Conservation (phyloP, 37 sponge, comb jelly and placozoan genomes). For the Oopsacas minuta region DNA sequence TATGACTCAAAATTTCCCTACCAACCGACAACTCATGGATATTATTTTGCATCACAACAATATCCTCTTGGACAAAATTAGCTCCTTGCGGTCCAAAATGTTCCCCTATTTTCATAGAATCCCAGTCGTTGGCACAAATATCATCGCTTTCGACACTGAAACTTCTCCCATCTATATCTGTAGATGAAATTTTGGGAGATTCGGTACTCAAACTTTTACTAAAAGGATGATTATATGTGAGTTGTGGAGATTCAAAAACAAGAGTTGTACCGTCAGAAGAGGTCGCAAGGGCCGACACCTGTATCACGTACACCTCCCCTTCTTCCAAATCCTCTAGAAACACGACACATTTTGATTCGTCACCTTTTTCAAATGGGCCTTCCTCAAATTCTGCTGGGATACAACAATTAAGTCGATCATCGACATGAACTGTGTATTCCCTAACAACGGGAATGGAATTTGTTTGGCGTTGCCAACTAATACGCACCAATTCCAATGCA, state of each 20-base stretch:
- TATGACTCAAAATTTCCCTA: too few species aligned
- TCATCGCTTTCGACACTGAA: background rate
- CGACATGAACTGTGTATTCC: background rate
- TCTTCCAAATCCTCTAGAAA: conserved; percentile 5
- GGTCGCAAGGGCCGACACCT: background rate
- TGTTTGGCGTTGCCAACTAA: background rate
- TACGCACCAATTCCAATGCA: background rate
- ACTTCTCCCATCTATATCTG: background rate
- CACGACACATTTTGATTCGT: background rate
- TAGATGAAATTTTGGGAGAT: background rate
- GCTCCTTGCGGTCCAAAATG: too few species aligned
- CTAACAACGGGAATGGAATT: background rate
- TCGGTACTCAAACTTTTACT: background rate
- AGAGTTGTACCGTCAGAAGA: background rate
- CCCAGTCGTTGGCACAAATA: too few species aligned
- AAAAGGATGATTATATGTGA: background rate
- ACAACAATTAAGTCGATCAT: background rate
- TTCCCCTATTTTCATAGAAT: too few species aligned
- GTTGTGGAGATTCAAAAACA: background rate
- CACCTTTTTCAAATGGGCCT: background rate
- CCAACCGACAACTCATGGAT: too few species aligned
- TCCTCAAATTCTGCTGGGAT: background rate
- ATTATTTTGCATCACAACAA: too few species aligned
- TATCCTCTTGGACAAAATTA: too few species aligned
- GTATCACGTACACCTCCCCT: background rate